A percentile compares a stretch with the other conserved stretches of the same genome.
Conservation (phyloP, 2,113 vertebrate species). For the Parotia lawesii region DNA sequence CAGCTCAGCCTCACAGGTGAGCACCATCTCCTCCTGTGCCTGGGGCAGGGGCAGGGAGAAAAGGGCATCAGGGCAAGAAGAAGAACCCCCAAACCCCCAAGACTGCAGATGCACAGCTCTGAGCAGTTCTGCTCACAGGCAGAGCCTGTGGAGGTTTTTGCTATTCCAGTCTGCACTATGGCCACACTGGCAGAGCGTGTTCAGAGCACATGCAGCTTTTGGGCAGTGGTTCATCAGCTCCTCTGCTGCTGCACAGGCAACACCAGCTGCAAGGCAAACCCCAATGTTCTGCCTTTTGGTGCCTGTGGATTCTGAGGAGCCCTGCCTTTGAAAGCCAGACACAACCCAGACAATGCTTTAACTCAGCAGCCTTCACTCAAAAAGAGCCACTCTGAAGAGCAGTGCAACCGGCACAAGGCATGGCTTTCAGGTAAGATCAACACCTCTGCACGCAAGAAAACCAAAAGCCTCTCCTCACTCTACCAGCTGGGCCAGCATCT, state of each 20-base stretch:
- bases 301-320: background rate
- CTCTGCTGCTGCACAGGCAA: background rate
- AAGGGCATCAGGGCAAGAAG: background rate
- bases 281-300: background rate
- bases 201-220: background rate
- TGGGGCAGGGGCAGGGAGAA: background rate
- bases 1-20: background rate
- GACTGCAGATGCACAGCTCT: background rate
- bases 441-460: background rate
- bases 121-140: background rate
- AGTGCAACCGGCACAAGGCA: background rate
- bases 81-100: accelerated
- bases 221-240: background rate
- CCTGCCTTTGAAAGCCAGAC: background rate
- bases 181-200: accelerated
- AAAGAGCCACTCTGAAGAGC: background rate
- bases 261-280: background rate
- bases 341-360: background rate
- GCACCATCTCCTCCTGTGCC: background rate
- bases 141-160: background rate
- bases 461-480: background rate
- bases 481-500: background rate
- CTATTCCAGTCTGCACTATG: background rate
- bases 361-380: background rate
- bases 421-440: background rate